Evolutionary conservation across 2,113 vertebrate genomes (phyloP), one percentile per base, ranked within the genome.

Genomic region (Rhadina sibilatrix): DNA sequence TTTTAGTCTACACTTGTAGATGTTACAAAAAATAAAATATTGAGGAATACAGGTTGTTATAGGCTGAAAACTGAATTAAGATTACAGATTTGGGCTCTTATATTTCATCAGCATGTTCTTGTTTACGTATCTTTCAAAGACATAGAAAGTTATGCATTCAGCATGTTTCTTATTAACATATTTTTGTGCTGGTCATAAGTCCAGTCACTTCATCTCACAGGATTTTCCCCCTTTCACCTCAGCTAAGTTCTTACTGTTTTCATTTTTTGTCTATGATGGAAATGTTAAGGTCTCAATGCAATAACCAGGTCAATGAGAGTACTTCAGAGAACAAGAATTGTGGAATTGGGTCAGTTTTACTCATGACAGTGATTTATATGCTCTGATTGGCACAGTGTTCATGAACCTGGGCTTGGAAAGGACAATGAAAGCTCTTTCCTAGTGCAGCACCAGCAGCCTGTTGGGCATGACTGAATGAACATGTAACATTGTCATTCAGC

Each of bases 401-500:
- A 12, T 60, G 52, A 42, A 37, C 14, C 19, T 54, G 38, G 35
- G 5, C 21, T 77, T 77, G 15, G 17, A 80, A 80, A 92, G 18
- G 33, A 31, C 18, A 23, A 11, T 9, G 19, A 60, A 84, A 68
- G 13, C 24, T 70, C 35, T 52, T 66, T 46, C 0, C 1, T 30
- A 75, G 5, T 20, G 16, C 11, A 61, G 16, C 9, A 12, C 5
- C 38, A 81, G 42, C 42, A 88, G 72, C 54, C n/a, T 64, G 24
- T 8, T 49, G 15, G 22, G 35, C n/a, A 28, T 6, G 2, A 28
- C 24, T 44, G 19, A 47, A 66, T 27, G n/a, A 49, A 19, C 14
- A 31, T 3, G 12, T 27, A 56, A 24, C 0, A 0, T 12, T 13
- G 28, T 80, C 46, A 6, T 33, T 35, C 30, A 19, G 14, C 20